These are phyloP conservation scores for Toxostoma redivivum DNA, from an alignment of 2,113 vertebrate species.

Conservation along the genomic window DNA sequence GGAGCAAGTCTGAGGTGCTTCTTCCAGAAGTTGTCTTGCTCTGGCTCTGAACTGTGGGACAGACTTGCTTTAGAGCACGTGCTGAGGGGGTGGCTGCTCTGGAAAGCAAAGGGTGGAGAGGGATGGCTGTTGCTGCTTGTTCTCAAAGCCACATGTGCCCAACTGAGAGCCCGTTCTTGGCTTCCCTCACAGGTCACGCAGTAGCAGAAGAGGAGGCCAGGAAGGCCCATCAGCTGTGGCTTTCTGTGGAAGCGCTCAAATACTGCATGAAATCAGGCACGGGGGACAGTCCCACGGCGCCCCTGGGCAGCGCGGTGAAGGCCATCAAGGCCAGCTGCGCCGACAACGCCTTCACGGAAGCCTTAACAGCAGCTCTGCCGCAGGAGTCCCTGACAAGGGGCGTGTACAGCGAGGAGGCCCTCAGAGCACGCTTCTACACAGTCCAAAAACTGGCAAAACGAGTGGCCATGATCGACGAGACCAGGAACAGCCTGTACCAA, in stretches of 20 bases:
- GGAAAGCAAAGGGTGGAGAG: background rate
- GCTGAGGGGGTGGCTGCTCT: fast-evolving
- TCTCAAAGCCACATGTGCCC: fast-evolving
- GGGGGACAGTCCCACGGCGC: constrained; percentile 75
- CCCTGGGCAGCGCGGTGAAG: constrained; percentile 79
- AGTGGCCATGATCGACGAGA: constrained; percentile 92
- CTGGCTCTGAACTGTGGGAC: fast-evolving
- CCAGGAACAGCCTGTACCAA: constrained; percentile 92
- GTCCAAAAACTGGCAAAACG: constrained; percentile 84
- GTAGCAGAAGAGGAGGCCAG: constrained; percentile 88
- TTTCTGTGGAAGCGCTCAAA: constrained; percentile 88
- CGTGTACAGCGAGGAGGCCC: constrained; percentile 90
- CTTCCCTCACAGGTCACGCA: constrained; percentile 79
- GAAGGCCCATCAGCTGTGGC: constrained; percentile 94
- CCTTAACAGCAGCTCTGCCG: constrained; percentile 82
- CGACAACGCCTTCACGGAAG: constrained; percentile 81
- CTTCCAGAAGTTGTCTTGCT: background rate
- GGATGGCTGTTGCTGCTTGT: background rate
- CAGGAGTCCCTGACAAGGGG: constrained; percentile 85
- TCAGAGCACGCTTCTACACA: constrained; percentile 82
- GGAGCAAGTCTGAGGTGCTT: fast-evolving
- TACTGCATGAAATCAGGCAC: constrained; percentile 81
- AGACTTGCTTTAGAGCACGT: background rate
- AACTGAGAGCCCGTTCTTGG: background rate
- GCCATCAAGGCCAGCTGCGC: constrained; percentile 79